Percentiles rank a stretch among this genome's conserved stretches.
phyloP scores from a whole-genome alignment of 2,888 invertebrate genomes.

The Eudasyphora cyanicolor region DNA sequence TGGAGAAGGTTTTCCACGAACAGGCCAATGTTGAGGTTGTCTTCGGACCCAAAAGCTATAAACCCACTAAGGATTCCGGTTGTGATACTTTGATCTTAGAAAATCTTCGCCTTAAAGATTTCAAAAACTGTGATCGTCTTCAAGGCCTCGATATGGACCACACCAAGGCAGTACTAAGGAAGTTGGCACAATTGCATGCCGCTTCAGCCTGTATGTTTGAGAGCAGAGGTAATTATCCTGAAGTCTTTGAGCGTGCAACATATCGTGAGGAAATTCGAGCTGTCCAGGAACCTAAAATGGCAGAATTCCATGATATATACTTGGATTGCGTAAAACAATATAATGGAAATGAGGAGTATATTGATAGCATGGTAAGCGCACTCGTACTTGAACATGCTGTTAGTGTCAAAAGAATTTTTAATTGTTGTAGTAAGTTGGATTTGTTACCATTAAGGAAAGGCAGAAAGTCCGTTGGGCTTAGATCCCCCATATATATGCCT shows the following conservation, averaged over 20 bases:
- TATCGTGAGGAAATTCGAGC: conserved; percentile 53
- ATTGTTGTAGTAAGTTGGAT: neutral
- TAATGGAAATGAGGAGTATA: conserved; percentile 65
- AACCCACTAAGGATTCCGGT: conserved; percentile 68
- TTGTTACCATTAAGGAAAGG: too few species aligned
- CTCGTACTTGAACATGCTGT: neutral
- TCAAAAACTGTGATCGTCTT: conserved; percentile 68
- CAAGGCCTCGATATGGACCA: conserved; percentile 73
- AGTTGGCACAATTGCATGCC: conserved; percentile 76
- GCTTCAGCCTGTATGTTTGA: conserved; percentile 71
- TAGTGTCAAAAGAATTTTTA: neutral
- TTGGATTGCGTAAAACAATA: conserved; percentile 49
- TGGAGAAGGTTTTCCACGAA: conserved; percentile 71
- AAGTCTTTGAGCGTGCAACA: conserved; percentile 48
- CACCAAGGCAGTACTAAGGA: conserved; percentile 70
- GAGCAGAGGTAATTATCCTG: conserved; percentile 67
- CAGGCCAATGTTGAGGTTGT: conserved; percentile 68
- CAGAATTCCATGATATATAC: conserved; percentile 28
- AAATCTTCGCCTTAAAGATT: conserved; percentile 68
- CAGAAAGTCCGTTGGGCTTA: too few species aligned
- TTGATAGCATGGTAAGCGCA: conserved; percentile 70
- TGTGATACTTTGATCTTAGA: conserved; percentile 68
- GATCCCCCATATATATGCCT: too few species aligned
- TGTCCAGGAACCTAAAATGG: conserved; percentile 40
- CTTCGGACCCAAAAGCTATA: conserved; percentile 73